A percentile compares a stretch with the other conserved stretches of the same genome.
These are phyloP conservation scores for Zonotrichia albicollis DNA, from an alignment of 2,797 vertebrate species.

Conservation along the genomic window DNA sequence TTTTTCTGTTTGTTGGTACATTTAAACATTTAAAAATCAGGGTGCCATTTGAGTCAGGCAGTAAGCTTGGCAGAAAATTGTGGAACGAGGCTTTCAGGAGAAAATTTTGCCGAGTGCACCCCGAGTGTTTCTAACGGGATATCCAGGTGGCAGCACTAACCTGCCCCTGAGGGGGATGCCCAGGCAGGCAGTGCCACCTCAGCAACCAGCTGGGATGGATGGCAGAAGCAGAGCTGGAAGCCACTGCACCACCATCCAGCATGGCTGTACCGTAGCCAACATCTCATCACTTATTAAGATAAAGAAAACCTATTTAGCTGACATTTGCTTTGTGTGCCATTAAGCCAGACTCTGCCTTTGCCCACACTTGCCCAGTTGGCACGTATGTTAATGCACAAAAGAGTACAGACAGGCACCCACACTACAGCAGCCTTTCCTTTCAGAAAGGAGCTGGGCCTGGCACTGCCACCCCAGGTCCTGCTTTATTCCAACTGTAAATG, in stretches of 20 bases:
- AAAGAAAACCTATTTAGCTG: constrained; percentile 46
- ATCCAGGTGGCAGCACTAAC: background rate
- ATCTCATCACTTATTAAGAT: background rate
- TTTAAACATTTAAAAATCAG: background rate
- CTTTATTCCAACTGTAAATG: constrained; percentile 14
- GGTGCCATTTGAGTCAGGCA: background rate
- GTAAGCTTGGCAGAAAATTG: fast-evolving
- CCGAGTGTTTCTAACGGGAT: background rate
- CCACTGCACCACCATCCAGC: background rate
- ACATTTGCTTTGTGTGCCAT: constrained; percentile 27
- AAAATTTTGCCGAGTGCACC: background rate
- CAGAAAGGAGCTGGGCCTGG: constrained; percentile 3
- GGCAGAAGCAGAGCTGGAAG: background rate
- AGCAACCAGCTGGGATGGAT: fast-evolving
- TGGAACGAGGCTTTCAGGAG: background rate
- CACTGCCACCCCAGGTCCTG: background rate
- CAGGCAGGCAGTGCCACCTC: background rate
- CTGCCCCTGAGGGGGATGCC: fast-evolving
- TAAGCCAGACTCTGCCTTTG: background rate
- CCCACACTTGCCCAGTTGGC: background rate
- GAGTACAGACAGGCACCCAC: background rate
- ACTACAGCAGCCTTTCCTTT: background rate
- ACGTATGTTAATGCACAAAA: background rate
- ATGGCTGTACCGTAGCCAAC: fast-evolving
- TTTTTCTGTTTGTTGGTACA: background rate